Base-by-base conservation (phyloP, 2,888 invertebrate species). In the Pterostichus niger region DNA sequence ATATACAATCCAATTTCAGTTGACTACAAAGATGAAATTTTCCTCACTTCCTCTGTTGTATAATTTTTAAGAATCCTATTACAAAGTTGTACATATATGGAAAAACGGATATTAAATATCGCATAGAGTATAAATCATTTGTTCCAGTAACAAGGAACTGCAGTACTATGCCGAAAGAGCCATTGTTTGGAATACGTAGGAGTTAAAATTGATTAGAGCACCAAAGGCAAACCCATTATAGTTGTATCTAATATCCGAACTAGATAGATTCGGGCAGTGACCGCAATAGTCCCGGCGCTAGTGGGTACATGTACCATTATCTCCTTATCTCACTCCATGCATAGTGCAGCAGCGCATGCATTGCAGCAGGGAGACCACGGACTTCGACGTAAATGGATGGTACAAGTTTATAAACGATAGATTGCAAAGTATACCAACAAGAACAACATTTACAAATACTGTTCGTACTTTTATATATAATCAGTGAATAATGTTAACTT, bases 141-240 rank as follows among this genome's bases (percentile, higher is more conserved):
- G 9, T 17, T n/a, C 52, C 2, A 11, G n/a, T 52, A 56, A 56
- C 56, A 56, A 56, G 56, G 56, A 56, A 56, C 56, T 56, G 52
- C 13, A 52, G 52, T 13, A 13, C n/a, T 52, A 13, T n/a, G n/a
- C 52, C 52, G 35, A 61, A 71, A 71, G 68, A 71, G 68, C 44
- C 17, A 71, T 71, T 71, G 68, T 71, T 40, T 40, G 68, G 46
- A 17, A 71, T 44, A 71, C 68, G 68, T 71, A 71, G 68, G 68
- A 71, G 68, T 71, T 71, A 71, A 71, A 71, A 71, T 71, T 71
- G 68, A 71, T 71, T 71, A 71, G 68, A 71, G 68, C 68, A 44
- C 68, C 68, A 44, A 71, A 71, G 68, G 68, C 68, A 71, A 71
- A 40, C 68, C 68, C 68, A 71, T 71, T 71, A 71, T 71, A 71